These are phyloP conservation scores for Coptodon rendalli DNA, from an alignment of 2,113 vertebrate species.

Conservation along the genomic window DNA sequence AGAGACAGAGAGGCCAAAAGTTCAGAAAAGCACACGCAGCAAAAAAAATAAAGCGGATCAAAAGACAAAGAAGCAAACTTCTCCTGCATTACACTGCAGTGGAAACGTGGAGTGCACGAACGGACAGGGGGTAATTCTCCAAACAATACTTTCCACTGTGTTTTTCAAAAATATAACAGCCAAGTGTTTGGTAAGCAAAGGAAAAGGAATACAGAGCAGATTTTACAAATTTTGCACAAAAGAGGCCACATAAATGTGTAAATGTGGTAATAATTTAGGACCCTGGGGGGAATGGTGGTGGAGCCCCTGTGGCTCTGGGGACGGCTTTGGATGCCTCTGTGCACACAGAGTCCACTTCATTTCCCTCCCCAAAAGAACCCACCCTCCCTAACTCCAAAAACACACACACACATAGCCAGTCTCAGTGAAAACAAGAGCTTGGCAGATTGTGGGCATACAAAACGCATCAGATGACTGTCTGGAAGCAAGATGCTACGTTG, in stretches of 20 bases:
- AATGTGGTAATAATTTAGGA: slow-evolving; percentile 49
- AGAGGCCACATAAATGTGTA: slow-evolving; percentile 25
- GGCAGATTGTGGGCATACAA: slow-evolving; percentile 11
- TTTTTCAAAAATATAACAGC: slow-evolving; percentile 41
- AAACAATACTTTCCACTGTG: slow-evolving; percentile 10
- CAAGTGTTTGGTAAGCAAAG: slow-evolving; percentile 14
- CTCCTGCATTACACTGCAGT: not conserved
- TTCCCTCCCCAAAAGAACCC: not conserved
- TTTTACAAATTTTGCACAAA: slow-evolving; percentile 6
- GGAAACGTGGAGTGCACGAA: not conserved
- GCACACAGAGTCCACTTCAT: slow-evolving; percentile 48
- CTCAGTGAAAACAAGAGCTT: slow-evolving; percentile 30
- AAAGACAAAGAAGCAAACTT: slow-evolving; percentile 18
- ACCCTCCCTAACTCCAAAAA: not conserved
- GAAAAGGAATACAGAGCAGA: not conserved
- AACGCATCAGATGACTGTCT: slow-evolving; percentile 48
- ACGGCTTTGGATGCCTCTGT: slow-evolving; percentile 38
- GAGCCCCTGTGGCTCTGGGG: slow-evolving; percentile 42
- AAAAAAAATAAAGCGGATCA: not conserved
- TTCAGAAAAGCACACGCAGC: not conserved
- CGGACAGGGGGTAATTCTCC: slow-evolving; percentile 1
- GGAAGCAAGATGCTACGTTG: slow-evolving; percentile 5
- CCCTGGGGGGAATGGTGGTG: not conserved
- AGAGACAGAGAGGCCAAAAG: not conserved
- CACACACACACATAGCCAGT: not conserved